Conservation (phyloP, 2,797 vertebrate species). For the Notoglanidium macrostoma region DNA sequence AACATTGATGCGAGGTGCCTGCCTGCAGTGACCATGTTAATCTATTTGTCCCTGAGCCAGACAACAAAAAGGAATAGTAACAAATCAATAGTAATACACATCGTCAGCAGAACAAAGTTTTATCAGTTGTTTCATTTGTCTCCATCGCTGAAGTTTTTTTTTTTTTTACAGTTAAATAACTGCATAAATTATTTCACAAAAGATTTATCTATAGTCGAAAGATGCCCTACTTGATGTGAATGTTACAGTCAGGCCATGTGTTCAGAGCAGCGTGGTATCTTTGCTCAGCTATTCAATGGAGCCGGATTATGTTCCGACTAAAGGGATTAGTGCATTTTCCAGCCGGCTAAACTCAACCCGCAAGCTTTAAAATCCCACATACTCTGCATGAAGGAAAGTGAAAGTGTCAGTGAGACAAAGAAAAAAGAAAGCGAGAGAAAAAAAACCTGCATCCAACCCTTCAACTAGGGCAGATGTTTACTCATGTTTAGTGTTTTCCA, state of each 20-base stretch:
- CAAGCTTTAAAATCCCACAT: conserved; percentile 51
- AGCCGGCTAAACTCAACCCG: conserved; percentile 68
- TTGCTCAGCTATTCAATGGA: conserved; percentile 62
- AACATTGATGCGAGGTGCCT: conserved; percentile 28
- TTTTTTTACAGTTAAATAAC: not conserved
- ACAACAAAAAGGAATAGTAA: conserved; percentile 19
- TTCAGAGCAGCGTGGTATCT: conserved; percentile 35
- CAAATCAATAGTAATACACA: not conserved
- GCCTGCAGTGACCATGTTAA: conserved; percentile 3
- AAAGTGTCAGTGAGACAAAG: conserved; percentile 10
- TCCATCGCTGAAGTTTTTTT: not conserved
- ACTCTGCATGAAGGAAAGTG: conserved; percentile 33
- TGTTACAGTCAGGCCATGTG: conserved; percentile 32
- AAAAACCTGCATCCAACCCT: conserved; percentile 13
- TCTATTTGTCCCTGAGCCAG: conserved; percentile 26
- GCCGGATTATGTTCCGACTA: conserved; percentile 64
- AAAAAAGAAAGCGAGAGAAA: conserved; percentile 18
- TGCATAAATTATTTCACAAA: not conserved
- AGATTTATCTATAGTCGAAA: not conserved
- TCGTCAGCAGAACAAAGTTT: not conserved
- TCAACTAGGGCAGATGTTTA: conserved; percentile 6
- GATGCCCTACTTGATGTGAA: conserved; percentile 2
- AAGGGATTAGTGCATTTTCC: conserved; percentile 74
- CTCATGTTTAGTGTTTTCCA: conserved; percentile 4
- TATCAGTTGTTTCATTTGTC: not conserved